phyloP scores from a whole-genome alignment of 1,140 invertebrate species.

The Ctenoplectra terminalis region DNA sequence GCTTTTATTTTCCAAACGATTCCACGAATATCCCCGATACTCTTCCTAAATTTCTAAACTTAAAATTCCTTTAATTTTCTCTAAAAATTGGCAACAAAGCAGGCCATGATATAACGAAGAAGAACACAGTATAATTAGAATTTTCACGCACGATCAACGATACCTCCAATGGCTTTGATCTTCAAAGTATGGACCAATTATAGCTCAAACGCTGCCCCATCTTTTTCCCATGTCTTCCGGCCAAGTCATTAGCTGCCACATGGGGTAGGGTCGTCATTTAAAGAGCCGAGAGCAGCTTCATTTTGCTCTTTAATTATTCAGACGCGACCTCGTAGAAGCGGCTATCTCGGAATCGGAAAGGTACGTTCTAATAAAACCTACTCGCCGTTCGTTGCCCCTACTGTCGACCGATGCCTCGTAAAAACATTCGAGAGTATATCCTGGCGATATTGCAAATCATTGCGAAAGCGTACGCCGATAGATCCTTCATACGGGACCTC shows the following conservation, averaged over 20 bases:
- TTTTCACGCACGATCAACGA: neutral
- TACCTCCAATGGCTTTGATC: slow-evolving; percentile 14
- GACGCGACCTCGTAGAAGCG: neutral
- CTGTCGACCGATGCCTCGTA: neutral
- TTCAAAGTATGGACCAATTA: slow-evolving; percentile 16
- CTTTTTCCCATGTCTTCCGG: slow-evolving; percentile 17
- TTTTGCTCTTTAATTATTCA: slow-evolving; percentile 29
- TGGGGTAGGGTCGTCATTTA: neutral
- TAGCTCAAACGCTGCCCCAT: neutral
- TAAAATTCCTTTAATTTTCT: neutral
- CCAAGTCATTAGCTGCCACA: neutral
- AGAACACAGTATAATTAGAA: neutral
- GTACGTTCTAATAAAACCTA: slow-evolving; percentile 8
- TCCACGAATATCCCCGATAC: no score
- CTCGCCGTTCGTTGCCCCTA: slow-evolving; percentile 15
- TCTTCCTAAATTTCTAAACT: no score
- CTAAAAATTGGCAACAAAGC: neutral
- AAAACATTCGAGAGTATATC: slow-evolving; percentile 20
- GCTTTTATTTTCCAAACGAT: no score
- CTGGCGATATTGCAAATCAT: neutral
- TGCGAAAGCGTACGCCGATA: neutral
- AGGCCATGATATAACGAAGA: neutral
- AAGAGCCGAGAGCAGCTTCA: slow-evolving; percentile 2
- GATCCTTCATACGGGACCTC: neutral
- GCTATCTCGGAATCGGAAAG: neutral